Conservation (phyloP, 2,888 invertebrate genomes). For the Spilosoma lubricipeda region DNA sequence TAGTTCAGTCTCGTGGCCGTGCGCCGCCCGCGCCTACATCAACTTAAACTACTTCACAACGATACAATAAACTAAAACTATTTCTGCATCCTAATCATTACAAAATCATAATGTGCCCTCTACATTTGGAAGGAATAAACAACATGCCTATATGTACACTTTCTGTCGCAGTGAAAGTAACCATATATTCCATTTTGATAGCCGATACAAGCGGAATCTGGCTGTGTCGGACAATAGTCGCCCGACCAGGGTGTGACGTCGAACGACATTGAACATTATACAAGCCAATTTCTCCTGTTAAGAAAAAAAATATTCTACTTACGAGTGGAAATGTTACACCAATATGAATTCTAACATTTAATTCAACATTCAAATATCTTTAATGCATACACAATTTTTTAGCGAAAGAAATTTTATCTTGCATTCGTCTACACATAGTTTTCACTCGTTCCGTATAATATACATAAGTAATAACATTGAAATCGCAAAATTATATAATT, state of each 20-base stretch:
- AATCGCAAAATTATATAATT: constrained; percentile 45
- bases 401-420: constrained; percentile 45
- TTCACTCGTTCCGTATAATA: constrained; percentile 49
- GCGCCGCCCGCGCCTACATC: constrained; percentile 72
- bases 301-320: constrained; percentile 52
- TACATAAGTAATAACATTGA: constrained; percentile 43
- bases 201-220: constrained; percentile 66
- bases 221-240: constrained; percentile 50
- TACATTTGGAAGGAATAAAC: constrained; percentile 80
- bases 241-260: constrained; percentile 29
- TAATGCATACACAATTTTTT: constrained; percentile 52
- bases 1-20: constrained; percentile 83
- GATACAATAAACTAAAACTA: constrained; percentile 85
- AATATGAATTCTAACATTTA: constrained; percentile 59
- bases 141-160: constrained; percentile 79
- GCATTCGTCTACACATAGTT: constrained; percentile 52
- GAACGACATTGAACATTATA: constrained; percentile 45
- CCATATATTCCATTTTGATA: constrained; percentile 63
- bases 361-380: constrained; percentile 60
- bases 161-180: constrained; percentile 72
- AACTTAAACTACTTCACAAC: constrained; percentile 84
- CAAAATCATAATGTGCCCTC: constrained; percentile 76
- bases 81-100: constrained; percentile 79
- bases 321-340: constrained; percentile 58
- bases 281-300: constrained; percentile 52